Evolutionary conservation across 1,140 invertebrate species (phyloP).

Genomic region (Leptinotarsa undecemlineata): DNA sequence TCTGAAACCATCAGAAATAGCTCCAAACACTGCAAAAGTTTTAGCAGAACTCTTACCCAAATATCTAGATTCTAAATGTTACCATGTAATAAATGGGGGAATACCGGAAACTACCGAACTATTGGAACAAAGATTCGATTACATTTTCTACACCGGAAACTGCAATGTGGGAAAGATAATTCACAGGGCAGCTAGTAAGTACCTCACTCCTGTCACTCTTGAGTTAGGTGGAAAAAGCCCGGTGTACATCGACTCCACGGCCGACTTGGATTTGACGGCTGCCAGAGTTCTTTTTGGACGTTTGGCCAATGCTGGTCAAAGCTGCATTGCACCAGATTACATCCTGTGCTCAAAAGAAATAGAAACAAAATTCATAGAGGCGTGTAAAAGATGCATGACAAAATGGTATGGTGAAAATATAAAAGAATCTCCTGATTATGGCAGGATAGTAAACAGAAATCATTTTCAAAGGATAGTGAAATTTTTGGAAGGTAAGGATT

Average conservation of each 20-base stretch:
- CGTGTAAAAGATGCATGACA: slow-evolving; percentile 68
- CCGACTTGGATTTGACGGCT: slow-evolving; percentile 70
- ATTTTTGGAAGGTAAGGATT: slow-evolving; percentile 59
- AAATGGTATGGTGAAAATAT: slow-evolving; percentile 86
- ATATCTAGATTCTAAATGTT: slow-evolving; percentile 80
- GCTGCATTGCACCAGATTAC: slow-evolving; percentile 98
- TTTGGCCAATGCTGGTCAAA: slow-evolving; percentile 84
- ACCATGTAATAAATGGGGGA: slow-evolving; percentile 77
- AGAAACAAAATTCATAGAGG: slow-evolving; percentile 70
- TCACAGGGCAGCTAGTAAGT: slow-evolving; percentile 83
- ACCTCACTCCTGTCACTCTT: slow-evolving; percentile 90
- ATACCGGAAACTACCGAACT: slow-evolving; percentile 68
- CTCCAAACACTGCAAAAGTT: slow-evolving; percentile 71
- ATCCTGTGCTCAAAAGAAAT: slow-evolving; percentile 83
- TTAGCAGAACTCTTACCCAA: slow-evolving; percentile 80
- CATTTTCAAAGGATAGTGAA: slow-evolving; percentile 65
- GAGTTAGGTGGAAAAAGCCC: slow-evolving; percentile 90
- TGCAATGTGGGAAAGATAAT: slow-evolving; percentile 86
- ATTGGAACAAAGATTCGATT: slow-evolving; percentile 90
- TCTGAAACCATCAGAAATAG: slow-evolving; percentile 94
- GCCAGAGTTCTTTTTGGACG: slow-evolving; percentile 94
- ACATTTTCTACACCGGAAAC: slow-evolving; percentile 97
- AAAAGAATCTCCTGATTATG: slow-evolving; percentile 79
- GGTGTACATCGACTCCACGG: slow-evolving; percentile 81
- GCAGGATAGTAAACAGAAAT: slow-evolving; percentile 82